Conservation (phyloP, 2,888 invertebrate genomes). For the Bursaphelenchus okinawaensis region DNA sequence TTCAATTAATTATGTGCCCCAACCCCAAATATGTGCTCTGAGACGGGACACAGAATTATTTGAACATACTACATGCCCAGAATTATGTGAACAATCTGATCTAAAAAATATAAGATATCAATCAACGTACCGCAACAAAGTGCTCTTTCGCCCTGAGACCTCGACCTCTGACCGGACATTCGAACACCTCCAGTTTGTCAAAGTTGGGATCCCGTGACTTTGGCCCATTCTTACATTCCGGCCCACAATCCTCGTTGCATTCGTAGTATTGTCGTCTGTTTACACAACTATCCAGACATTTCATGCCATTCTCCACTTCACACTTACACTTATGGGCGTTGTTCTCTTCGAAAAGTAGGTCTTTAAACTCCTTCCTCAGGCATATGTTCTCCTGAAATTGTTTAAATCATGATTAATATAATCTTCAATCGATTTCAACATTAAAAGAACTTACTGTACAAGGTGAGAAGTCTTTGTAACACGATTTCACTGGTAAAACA, state of each 20-base stretch:
- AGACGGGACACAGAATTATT: no score
- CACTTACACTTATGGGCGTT: background rate
- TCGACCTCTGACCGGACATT: slow-evolving; percentile 1
- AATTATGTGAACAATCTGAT: no score
- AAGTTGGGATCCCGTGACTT: background rate
- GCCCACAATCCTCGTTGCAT: background rate
- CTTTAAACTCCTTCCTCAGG: background rate
- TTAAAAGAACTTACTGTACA: background rate
- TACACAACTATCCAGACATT: slow-evolving; percentile 3
- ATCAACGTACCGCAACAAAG: background rate
- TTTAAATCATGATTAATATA: background rate
- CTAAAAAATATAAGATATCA: background rate
- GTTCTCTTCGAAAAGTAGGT: background rate
- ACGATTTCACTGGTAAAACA: background rate
- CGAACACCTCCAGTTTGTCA: slow-evolving; percentile 1
- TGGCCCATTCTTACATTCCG: background rate
- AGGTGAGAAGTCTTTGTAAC: background rate
- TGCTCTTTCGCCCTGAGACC: background rate
- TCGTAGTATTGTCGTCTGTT: background rate
- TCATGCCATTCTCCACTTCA: slow-evolving; percentile 1
- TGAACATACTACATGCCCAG: no score
- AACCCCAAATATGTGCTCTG: no score
- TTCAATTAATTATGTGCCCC: no score
- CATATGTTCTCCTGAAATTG: background rate
- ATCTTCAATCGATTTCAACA: background rate